These are phyloP conservation scores for Anolis carolinensis DNA, from an alignment of 2,113 vertebrate species.

Conservation along the genomic window DNA sequence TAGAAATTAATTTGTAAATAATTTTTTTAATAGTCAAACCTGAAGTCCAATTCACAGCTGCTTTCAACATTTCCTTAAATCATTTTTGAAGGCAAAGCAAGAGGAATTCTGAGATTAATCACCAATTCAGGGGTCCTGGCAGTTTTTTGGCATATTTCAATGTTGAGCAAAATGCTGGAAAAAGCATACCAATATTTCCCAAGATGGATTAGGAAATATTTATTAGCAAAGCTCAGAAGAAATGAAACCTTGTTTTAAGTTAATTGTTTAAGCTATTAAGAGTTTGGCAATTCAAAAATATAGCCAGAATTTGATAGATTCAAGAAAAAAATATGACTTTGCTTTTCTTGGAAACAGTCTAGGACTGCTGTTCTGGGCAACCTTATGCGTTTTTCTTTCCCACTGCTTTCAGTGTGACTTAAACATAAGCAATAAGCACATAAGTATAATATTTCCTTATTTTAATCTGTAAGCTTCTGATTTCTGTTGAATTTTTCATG, in stretches of 20 bases:
- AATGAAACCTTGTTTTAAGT: conserved; percentile 47
- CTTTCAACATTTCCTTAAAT: conserved; percentile 66
- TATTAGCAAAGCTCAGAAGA: conserved; percentile 60
- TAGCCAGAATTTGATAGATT: conserved; percentile 2
- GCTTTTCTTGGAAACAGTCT: conserved; percentile 13
- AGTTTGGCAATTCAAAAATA: conserved; percentile 35
- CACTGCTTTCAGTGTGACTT: not conserved
- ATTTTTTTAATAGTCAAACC: not conserved
- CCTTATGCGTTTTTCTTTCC: conserved; percentile 1
- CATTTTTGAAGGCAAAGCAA: conserved; percentile 60
- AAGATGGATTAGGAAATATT: conserved; percentile 40
- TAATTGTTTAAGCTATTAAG: conserved; percentile 43
- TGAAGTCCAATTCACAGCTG: conserved; percentile 54
- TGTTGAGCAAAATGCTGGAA: conserved; percentile 62
- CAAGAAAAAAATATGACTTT: not conserved
- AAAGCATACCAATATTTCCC: conserved; percentile 45
- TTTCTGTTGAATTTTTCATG: conserved; percentile 6
- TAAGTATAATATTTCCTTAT: not conserved
- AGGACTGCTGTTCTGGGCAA: conserved; percentile 5
- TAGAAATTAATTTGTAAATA: conserved; percentile 11
- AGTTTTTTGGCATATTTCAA: conserved; percentile 55
- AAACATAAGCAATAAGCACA: not conserved
- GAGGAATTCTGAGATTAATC: conserved; percentile 72
- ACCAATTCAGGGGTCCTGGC: conserved; percentile 49
- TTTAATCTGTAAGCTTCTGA: not conserved